These are phyloP conservation scores for Tamias sibiricus DNA, from an alignment of 2,113 vertebrate genomes.

Conservation along the genomic window DNA sequence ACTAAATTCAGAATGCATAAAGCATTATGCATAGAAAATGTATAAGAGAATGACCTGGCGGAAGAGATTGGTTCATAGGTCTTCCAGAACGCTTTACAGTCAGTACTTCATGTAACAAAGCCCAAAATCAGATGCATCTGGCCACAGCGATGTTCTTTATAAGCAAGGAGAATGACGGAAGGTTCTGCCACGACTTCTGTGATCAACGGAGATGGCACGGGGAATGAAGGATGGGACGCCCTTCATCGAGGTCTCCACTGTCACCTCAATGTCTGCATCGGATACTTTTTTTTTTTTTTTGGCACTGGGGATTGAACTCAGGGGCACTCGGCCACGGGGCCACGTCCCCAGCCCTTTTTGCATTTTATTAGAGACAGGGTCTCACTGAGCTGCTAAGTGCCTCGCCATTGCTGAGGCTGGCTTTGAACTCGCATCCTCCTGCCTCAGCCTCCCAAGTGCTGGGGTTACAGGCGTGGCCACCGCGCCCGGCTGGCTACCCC, in stretches of 20 bases:
- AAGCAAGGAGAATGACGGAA: background rate
- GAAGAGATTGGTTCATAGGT: conserved; percentile 15
- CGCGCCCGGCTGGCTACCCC: no score
- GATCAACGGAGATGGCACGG: background rate
- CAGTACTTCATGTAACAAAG: background rate
- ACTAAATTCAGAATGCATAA: background rate
- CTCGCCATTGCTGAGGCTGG: no score
- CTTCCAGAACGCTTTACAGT: conserved; percentile 37
- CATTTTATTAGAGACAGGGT: no score
- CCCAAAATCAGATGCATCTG: conserved; percentile 6
- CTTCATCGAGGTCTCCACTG: background rate
- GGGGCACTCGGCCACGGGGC: no score
- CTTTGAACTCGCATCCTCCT: no score
- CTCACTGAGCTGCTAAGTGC: no score
- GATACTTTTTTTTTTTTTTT: no score
- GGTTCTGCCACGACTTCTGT: background rate
- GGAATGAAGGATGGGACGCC: background rate
- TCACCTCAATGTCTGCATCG: background rate
- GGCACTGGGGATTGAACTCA: no score
- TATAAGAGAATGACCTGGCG: background rate
- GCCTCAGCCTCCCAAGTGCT: no score
- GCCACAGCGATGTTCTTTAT: background rate
- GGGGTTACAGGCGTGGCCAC: no score
- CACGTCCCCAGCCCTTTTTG: no score
- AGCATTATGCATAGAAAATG: no score